Base-by-base conservation (phyloP, 2,113 vertebrate species). In the Ellobius talpinus region DNA sequence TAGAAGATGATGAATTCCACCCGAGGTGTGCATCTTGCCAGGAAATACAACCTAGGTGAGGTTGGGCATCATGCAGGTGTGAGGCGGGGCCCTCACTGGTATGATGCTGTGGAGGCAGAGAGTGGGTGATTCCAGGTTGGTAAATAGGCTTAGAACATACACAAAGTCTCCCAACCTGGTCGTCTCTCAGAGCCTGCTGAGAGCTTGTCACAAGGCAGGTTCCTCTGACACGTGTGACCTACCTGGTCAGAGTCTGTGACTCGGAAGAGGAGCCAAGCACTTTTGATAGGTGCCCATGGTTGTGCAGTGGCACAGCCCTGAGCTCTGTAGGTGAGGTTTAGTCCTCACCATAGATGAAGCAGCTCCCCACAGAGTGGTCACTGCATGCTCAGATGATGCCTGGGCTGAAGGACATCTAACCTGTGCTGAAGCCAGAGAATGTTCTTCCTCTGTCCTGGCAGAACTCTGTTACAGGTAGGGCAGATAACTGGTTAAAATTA, bases 61-160 rank as follows among this genome's bases (percentile, higher is more conserved):
- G 55, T 3, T 21, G 68, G 63, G 17, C 6, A 11, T 36, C 0
- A 0, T 8, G 21, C 0, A 1, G 24, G 17, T 23, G 2, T 5
- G 11, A 52, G 7, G 3, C 29, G 23, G 55, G 31, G 14, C 12
- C 4, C 63, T 77, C n/a, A 26, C 13, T n/a, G 19, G 24, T 2
- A 0, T 16, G 45, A 24, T 36, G 47, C 2, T 39, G 1, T 39
- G 12, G 95, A 50, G 33, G 23, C 72, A 21, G 24, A 45, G 55
- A 19, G 5, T 2, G 2, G 14, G 10, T 24, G 42, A 36, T 36
- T 81, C 85, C 26, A 55, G 39, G 26, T 42, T 73, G 68, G 39
- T 11, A 13, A 8, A 16, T 78, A 31, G 3, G 3, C 55, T 55
- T 65, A 47, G 79, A 76, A 14, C 12, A 52, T 13, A 21, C 1